Base-by-base conservation (phyloP, 2,113 vertebrate species). In the Centropristis striata region DNA sequence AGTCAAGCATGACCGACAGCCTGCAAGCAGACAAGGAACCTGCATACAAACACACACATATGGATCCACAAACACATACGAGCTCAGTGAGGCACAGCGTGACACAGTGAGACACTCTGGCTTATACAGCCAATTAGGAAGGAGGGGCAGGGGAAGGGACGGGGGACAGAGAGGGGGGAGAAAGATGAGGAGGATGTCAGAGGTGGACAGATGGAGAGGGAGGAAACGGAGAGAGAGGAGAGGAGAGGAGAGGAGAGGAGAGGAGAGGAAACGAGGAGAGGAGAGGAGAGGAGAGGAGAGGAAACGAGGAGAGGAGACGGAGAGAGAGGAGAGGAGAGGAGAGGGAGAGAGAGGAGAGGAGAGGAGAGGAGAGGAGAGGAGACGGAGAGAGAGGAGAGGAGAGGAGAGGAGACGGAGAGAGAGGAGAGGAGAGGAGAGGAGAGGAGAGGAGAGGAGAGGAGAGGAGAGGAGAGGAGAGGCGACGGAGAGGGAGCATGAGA, bases 201-300 rank as follows among this genome's bases (percentile, higher is more conserved):
- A 67, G 53, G 58, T 42, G 18, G 86, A 84, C 91, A 88, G 91
- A 90, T 88, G 88, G 88, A 81, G 58, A 76, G 61, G 15, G 7
- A 8, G 50, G 20, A 21, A 2, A 1, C 12, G 3, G 42, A 42
- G 70, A 15, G 55, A 63, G 25, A 50, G 15, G 64, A 81, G 55
- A 46, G 20, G 5, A 63, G 25, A 50, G 15, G 64, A 81, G 55
- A 46, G 20, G 5, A n/a, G n/a, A n/a, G 88, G 88, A 81, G 58
- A 76, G 61, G 15, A n/a, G 7, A 8, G 50, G 20, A 21, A 2
- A 1, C 12, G 3, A n/a, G n/a, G 42, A 42, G 70, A 15, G 55
- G n/a, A 63, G 25, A 50, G 15, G 64, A 81, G 55, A 46, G 20
- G 5, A n/a, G n/a, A n/a, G n/a, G n/a, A n/a, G n/a, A n/a, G n/a